Base-by-base conservation (phyloP, 1,140 invertebrate species). In the Cydia splendana region DNA sequence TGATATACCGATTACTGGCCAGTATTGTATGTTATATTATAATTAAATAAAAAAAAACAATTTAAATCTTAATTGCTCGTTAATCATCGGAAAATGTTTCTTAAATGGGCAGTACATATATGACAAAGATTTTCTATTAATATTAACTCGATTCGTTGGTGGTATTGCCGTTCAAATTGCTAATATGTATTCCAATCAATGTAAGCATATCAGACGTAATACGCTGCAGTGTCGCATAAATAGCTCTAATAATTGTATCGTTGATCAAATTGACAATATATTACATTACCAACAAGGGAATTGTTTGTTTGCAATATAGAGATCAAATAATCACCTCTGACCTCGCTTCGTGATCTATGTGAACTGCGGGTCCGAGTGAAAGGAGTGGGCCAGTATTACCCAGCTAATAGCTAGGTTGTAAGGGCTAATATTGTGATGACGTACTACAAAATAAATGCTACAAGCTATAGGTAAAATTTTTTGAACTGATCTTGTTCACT, bases 291-390 rank as follows among this genome's bases (percentile, higher is more conserved):
- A 71, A 71, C 38, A 71, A 45, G 67, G 10, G 67, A 18, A 71
- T 71, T 38, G 67, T 71, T 71, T 71, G 67, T 71, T 71, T 18
- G 30, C 67, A 71, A 71, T 71, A 71, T 42, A 71, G 67, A 71
- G 67, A 71, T 71, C 67, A 84, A 42, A 83, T 83, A 77, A 84
- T 85, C 78, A 88, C 84, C 83, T 90, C 79, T 87, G 85, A 87
- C 86, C 87, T 83, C 77, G 74, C 73, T 82, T 84, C 88, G 86
- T 92, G 87, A 84, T 87, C 84, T 79, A 86, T 82, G 80, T 88
- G 88, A 85, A 84, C 84, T 85, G 85, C 87, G 76, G 82, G 77
- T 71, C 76, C 80, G 79, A 79, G 89, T 89, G 89, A 91, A 90
- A 89, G 88, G 88, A 81, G 84, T 76, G 75, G 65, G 45, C 20